These are phyloP conservation scores for Chelonoidis abingdonii DNA, from an alignment of 2,113 vertebrate species.

Conservation along the genomic window DNA sequence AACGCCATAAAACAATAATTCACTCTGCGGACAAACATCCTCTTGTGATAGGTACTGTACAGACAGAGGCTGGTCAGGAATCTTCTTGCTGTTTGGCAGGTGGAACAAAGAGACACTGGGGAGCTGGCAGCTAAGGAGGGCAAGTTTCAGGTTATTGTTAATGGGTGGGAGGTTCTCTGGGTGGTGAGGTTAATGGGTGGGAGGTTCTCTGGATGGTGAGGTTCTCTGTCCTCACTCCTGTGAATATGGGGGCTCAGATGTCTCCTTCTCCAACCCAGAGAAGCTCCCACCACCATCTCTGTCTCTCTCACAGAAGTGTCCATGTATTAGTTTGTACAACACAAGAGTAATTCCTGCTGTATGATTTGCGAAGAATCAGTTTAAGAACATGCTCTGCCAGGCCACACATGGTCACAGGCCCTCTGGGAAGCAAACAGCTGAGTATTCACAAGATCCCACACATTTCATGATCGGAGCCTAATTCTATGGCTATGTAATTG, in stretches of 20 bases:
- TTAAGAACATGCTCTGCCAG: not conserved
- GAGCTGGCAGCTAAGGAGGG: not conserved
- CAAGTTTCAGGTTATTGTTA: not conserved
- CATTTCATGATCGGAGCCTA: not conserved
- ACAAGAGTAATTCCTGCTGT: not conserved
- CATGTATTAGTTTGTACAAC: rapidly evolving
- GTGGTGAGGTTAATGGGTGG: too few species aligned
- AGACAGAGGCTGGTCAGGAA: not conserved
- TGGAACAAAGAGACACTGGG: not conserved
- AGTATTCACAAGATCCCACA: not conserved
- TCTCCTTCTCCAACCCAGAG: not conserved
- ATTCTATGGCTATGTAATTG: not conserved
- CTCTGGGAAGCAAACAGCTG: not conserved
- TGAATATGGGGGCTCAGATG: not conserved
- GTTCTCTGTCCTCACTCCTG: not conserved
- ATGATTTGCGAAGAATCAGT: too few species aligned
- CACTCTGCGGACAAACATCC: not conserved
- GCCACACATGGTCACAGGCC: not conserved
- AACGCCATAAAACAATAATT: too few species aligned
- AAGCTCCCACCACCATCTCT: not conserved
- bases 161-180: not conserved
- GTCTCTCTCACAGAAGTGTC: not conserved
- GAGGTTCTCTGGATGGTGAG: not conserved
- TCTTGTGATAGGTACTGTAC: not conserved
- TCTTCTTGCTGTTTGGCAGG: not conserved